phyloP scores from a whole-genome alignment of 2,797 vertebrate genomes.

The Micropoecilia bifurca region DNA sequence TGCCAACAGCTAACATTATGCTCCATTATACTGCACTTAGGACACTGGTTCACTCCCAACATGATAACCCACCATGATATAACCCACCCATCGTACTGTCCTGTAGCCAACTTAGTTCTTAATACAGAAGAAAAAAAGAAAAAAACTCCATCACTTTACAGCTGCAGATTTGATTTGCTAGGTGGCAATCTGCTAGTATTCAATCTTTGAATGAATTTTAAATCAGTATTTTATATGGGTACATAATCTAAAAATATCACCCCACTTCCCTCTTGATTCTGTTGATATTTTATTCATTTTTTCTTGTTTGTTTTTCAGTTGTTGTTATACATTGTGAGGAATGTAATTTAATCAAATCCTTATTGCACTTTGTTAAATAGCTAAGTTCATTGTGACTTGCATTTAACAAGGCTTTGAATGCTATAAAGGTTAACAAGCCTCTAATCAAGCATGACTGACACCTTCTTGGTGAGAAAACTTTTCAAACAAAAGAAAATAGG shows the following conservation, averaged over 20 bases:
- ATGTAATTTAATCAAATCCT: conserved; percentile 4
- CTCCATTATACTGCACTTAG: neutral
- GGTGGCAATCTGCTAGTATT: no score
- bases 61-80: neutral
- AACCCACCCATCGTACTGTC: neutral
- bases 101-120: neutral
- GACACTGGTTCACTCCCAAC: neutral
- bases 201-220: neutral
- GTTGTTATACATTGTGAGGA: neutral
- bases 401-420: neutral
- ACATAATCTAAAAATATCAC: neutral
- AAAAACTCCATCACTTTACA: no score
- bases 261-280: neutral
- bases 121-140: neutral
- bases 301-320: neutral
- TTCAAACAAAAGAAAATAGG: neutral
- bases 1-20: neutral
- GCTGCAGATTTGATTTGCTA: no score
- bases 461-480: neutral
- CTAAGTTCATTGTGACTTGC: conserved; percentile 1
- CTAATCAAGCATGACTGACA: conserved; percentile 24
- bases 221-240: neutral
- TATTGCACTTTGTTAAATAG: neutral
- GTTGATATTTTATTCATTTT: neutral
- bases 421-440: conserved; percentile 21